Evolutionary conservation across 2,797 vertebrate genomes (phyloP), one percentile per base, ranked within the genome.

Genomic region (Acanthurus lineatus): DNA sequence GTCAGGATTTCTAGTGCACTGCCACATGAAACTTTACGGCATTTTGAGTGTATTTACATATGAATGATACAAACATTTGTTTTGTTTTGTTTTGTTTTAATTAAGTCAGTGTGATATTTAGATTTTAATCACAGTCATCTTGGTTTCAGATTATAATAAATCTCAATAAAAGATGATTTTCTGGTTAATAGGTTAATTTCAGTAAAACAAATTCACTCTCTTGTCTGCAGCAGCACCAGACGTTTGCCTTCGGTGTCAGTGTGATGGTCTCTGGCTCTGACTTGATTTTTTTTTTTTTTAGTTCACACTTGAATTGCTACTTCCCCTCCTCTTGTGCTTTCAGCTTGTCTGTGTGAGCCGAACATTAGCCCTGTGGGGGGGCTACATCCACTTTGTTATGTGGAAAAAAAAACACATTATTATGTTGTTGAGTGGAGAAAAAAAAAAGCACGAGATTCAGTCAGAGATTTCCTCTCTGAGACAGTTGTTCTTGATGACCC

Each of bases 401-500:
- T 87, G 40, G 73, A 56, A 89, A 88, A 89, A 25, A 25, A 25
- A 25, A 2, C 67, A 60, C 83, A 79, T 87, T 84, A 89, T 82
- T 75, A 64, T 84, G 84, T 86, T 80, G 73, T 44, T 79, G 67
- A 84, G 83, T 9, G 54, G 70, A 64, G 69, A 40, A 40, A 40
- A 40, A 9, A 25, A 25, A 75, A 76, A 76, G 57, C 73, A 42
- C 14, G 53, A 81, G 56, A 87, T 87, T 63, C 80, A 86, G 82
- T 75, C 65, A 69, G 79, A 81, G 81, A 89, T 86, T 88, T 88
- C 84, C 85, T 91, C 81, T 87, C 1, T 20, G 76, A 90, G 85
- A 86, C 79, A 73, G 73, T 81, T 80, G 49, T 73, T 90, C 63
- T 52, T 90, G 86, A 91, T 91, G 86, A 88, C 82, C 80, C 69